phyloP scores from a whole-genome alignment of 2,797 vertebrate species.

The Gallinago stenura region DNA sequence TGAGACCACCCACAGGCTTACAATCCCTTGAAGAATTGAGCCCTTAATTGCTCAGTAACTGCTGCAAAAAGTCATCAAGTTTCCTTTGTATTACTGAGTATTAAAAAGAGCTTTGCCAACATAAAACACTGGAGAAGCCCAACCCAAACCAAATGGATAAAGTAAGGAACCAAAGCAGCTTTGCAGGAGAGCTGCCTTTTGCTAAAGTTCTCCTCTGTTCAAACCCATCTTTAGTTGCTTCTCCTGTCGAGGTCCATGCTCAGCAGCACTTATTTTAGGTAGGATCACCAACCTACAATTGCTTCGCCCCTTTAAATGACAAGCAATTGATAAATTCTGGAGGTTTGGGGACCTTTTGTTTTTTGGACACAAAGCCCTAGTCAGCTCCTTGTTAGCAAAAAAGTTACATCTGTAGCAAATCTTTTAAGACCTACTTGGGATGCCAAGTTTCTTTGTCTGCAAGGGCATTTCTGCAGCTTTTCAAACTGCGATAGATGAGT shows the following conservation, averaged over 20 bases:
- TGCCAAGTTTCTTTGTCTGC: not conserved
- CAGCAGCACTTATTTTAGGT: not conserved
- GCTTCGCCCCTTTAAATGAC: not conserved
- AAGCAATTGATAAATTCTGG: not conserved
- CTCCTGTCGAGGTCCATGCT: not conserved
- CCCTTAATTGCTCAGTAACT: constrained; percentile 30
- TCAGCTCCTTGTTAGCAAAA: not conserved
- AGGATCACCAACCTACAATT: not conserved
- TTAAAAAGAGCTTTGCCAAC: not conserved
- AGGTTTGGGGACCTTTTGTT: not conserved
- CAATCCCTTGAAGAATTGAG: constrained; percentile 9
- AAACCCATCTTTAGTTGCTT: not conserved
- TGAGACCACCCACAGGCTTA: constrained; percentile 51
- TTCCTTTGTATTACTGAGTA: not conserved
- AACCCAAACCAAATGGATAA: not conserved
- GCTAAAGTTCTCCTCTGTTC: not conserved
- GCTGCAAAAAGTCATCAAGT: not conserved
- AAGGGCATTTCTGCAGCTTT: not conserved
- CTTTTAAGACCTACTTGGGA: not conserved
- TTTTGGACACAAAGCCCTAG: not conserved
- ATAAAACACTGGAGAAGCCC: not conserved
- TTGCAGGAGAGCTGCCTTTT: not conserved
- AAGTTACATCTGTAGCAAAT: not conserved
- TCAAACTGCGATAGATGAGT: not conserved
- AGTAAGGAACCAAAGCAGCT: not conserved